A percentile compares a stretch with the other conserved stretches of the same genome.
Conservation (phyloP, 2,113 vertebrate genomes). For the Gobius niger region DNA sequence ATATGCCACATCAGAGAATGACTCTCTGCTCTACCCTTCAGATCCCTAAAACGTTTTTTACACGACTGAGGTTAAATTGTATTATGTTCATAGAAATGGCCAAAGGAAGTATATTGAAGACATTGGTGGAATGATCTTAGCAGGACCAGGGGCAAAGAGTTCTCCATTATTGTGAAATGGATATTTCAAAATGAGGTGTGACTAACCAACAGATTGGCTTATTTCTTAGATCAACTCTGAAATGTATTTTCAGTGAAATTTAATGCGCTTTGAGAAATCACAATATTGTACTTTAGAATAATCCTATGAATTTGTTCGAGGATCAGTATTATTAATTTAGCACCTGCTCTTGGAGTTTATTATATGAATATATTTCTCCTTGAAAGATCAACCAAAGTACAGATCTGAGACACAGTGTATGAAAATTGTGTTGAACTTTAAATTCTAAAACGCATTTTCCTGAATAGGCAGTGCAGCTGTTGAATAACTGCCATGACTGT, state of each 20-base stretch:
- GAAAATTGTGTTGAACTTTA: background rate
- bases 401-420: background rate
- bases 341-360: background rate
- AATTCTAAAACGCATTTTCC: background rate
- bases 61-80: too few relatives aligned
- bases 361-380: background rate
- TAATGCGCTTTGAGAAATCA: background rate
- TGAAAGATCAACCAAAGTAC: background rate
- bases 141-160: background rate
- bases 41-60: too few relatives aligned
- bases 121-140: background rate
- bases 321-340: background rate
- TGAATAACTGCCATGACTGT: background rate
- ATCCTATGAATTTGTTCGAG: background rate
- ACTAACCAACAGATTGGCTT: constrained; percentile 9
- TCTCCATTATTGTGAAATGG: background rate
- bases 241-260: constrained; percentile 5
- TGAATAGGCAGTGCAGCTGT: too few relatives aligned
- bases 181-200: constrained; percentile 16
- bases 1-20: too few relatives aligned
- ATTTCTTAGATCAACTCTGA: background rate
- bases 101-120: background rate
- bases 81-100: too few relatives aligned
- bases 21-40: too few relatives aligned
- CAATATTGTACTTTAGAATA: background rate